Conservation (phyloP, 2,797 vertebrate genomes). For the Schizopygopsis malacanthus region DNA sequence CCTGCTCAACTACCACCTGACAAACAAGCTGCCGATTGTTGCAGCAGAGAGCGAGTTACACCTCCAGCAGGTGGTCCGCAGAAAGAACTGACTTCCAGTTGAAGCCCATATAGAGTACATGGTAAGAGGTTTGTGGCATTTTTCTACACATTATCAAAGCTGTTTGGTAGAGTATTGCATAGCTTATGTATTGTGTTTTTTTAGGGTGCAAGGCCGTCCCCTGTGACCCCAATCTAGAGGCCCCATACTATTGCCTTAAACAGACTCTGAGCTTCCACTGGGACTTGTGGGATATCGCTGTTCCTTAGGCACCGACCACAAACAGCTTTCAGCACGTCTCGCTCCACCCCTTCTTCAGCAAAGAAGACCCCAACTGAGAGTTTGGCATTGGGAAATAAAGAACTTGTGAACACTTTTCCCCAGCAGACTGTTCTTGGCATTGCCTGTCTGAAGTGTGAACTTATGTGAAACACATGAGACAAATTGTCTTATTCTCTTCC, state of each 20-base stretch:
- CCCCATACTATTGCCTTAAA: constrained; percentile 57
- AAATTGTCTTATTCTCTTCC: neutral
- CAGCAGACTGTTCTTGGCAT: constrained; percentile 22
- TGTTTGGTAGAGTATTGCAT: neutral
- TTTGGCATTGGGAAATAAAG: constrained; percentile 23
- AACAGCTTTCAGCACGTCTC: constrained; percentile 40
- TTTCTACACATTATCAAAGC: neutral
- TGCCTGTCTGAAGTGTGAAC: constrained; percentile 36
- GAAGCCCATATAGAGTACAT: neutral
- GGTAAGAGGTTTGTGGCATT: constrained; percentile 4
- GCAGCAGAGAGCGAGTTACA: constrained; percentile 94
- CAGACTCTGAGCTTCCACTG: constrained; percentile 55
- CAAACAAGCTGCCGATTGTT: constrained; percentile 92
- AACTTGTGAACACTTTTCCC: constrained; percentile 15
- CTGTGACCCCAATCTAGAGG: constrained; percentile 41
- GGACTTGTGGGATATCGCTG: constrained; percentile 51
- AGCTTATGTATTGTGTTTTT: neutral
- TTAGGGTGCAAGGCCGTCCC: constrained; percentile 38
- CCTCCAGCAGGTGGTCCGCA: constrained; percentile 88
- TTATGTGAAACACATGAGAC: constrained; percentile 34
- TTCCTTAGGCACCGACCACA: constrained; percentile 9
- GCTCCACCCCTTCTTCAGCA: constrained; percentile 12
- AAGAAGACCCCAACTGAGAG: constrained; percentile 25
- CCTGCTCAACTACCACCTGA: constrained; percentile 92
- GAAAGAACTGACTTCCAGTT: constrained; percentile 81